Evolutionary conservation across 1,140 invertebrate species (phyloP), one percentile per base, ranked within the genome.

Genomic region (Elymnias hypermnestra): DNA sequence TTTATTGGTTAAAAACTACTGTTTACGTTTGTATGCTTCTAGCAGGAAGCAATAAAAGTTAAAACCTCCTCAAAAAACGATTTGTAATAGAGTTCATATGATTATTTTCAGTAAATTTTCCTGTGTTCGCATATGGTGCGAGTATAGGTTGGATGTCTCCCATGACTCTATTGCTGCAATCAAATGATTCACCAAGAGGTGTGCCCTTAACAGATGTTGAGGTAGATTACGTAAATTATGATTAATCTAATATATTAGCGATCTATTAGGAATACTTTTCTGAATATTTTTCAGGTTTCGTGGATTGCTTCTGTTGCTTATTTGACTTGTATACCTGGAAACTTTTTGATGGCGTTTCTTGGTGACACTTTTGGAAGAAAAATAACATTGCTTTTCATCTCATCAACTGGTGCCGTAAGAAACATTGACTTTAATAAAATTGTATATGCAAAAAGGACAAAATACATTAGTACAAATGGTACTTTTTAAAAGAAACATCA

Each of bases 111-210:
- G 76, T 77, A 51, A 74, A 73, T 28, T 13, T 74, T 1, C 68
- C 74, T 2, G 65, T 74, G 0, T 76, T 81, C 31, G 66, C 56
- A 0, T 81, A 78, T 31, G 76, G 76, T 0, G 57, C 61, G 0
- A 45, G 51, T 10, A 65, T 81, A 29, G 76, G 76, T 9, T 81
- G 76, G 76, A 72, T 76, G 73, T 77, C 76, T 0, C 76, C 76
- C 0, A 76, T 72, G 70, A 65, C 66, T 0, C 42, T 77, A 0
- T 38, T 81, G 8, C 48, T 81, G 4, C 76, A 81, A 23, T 76
- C 72, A 13, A 19, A 67, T 10, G 4, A 72, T 1, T 70, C 76
- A 1, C 76, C 76, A 1, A 60, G 51, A 37, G 67, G 48, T 4
- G 33, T 17, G 3, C 70, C 70, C 2, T 38, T 81, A 3, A 58